Evolutionary conservation across 2,888 invertebrate genomes (phyloP), one percentile per base, ranked within the genome.

Genomic region (Balanococcus diminutus): DNA sequence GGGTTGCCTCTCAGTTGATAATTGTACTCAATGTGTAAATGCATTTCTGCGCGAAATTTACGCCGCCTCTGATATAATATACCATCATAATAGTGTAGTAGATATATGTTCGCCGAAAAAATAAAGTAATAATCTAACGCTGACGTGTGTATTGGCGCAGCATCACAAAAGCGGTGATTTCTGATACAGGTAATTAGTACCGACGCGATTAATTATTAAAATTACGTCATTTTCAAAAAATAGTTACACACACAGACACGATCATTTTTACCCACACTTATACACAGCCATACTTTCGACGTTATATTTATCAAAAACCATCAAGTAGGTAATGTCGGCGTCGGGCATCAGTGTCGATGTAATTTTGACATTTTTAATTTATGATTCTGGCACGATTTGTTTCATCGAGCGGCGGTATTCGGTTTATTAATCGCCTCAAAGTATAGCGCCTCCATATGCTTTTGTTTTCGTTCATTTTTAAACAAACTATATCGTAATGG

Each of bases 1-100:
- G n/a, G n/a, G 75, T 75, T 19, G 75, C 75, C 61, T 67, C 28
- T 75, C 32, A 75, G 75, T 75, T 32, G 16, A 75, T 75, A 75
- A 75, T 75, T 75, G 32, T 36, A 75, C n/a, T 25, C 16, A 67
- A 67, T 14, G 75, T 32, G 75, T 75, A 75, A 75, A 28, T 75
- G 75, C 75, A 75, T 28, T 75, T 75, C 36, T 31, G 67, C 75
- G 75, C 36, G 75, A 75, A 75, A 75, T 75, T 75, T 75, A 75
- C 32, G 32, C 19, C 75, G 51, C 9, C 51, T n/a, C n/a, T 19
- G 72, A 72, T 72, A 72, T 31, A 14, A 31, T n/a, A n/a, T n/a
- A n/a, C n/a, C n/a, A n/a, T 22, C 16, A 31, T 22, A n/a, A 19
- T 61, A n/a, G 75, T 75, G 19, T n/a, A n/a, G n/a, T n/a, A n/a